Conservation (phyloP, 2,797 vertebrate genomes). For the Toxotes lorentzi region DNA sequence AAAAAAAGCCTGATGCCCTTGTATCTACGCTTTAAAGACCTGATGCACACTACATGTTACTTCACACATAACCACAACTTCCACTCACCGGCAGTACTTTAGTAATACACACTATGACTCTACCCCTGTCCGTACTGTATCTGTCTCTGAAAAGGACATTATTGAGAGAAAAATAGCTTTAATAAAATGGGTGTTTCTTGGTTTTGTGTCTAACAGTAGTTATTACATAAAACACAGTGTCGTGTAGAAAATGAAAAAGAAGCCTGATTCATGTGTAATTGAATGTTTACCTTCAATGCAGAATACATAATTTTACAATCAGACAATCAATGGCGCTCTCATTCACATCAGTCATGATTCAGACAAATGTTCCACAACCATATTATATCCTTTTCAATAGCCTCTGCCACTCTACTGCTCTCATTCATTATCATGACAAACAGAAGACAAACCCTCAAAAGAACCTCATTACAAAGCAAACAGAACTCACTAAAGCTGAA, state of each 20-base stretch:
- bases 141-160: constrained; percentile 30
- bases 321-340: constrained; percentile 2
- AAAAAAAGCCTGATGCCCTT: constrained; percentile 55
- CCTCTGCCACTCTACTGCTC: background rate
- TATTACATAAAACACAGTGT: constrained; percentile 1
- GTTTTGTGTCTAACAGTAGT: constrained; percentile 25
- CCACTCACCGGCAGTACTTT: constrained; percentile 29
- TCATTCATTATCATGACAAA: constrained; percentile 15
- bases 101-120: constrained; percentile 6
- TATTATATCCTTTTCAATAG: constrained; percentile 6
- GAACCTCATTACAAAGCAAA: constrained; percentile 24
- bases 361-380: constrained; percentile 6
- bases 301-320: background rate
- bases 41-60: constrained; percentile 41
- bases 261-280: background rate
- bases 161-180: constrained; percentile 37
- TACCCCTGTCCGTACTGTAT: constrained; percentile 7
- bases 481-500: constrained; percentile 20
- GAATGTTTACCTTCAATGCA: constrained; percentile 6
- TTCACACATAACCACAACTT: constrained; percentile 47
- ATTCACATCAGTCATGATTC: background rate
- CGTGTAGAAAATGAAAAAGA: background rate
- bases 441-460: constrained; percentile 7
- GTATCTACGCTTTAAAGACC: constrained; percentile 58
- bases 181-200: constrained; percentile 56